Conservation (phyloP, 1,140 invertebrate species). For the Penaeus indicus region DNA sequence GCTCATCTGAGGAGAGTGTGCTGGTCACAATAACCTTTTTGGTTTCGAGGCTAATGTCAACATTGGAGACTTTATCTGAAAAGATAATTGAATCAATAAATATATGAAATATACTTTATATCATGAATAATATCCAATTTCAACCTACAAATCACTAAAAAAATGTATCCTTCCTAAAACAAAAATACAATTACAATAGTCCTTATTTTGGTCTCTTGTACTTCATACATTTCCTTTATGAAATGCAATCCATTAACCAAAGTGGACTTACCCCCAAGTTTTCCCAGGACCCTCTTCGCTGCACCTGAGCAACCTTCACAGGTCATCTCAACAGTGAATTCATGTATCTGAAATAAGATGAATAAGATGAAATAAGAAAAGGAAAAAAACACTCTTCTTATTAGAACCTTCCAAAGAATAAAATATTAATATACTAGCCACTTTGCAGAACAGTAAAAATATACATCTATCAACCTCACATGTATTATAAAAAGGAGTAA, state of each 20-base stretch:
- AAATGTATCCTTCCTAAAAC: neutral
- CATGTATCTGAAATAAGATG: constrained; percentile 76
- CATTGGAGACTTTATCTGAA: constrained; percentile 68
- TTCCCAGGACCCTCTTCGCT: constrained; percentile 83
- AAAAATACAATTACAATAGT: no score
- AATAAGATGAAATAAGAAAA: no score
- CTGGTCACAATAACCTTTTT: constrained; percentile 70
- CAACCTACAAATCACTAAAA: neutral
- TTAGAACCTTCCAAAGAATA: no score
- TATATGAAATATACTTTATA: no score
- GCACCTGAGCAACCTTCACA: constrained; percentile 89
- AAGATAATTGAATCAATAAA: constrained; percentile 8
- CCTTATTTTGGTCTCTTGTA: neutral
- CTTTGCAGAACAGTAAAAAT: no score
- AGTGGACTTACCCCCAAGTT: constrained; percentile 76
- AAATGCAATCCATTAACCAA: neutral
- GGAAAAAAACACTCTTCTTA: no score
- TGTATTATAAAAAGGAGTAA: no score
- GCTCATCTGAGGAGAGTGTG: constrained; percentile 68
- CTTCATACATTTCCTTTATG: neutral
- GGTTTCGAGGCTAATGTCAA: constrained; percentile 69
- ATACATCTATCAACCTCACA: no score
- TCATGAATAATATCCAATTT: no score
- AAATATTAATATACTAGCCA: no score
- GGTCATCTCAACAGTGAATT: constrained; percentile 90